phyloP scores from a whole-genome alignment of 2,888 invertebrate species.

The Ceratothoa steindachneri region DNA sequence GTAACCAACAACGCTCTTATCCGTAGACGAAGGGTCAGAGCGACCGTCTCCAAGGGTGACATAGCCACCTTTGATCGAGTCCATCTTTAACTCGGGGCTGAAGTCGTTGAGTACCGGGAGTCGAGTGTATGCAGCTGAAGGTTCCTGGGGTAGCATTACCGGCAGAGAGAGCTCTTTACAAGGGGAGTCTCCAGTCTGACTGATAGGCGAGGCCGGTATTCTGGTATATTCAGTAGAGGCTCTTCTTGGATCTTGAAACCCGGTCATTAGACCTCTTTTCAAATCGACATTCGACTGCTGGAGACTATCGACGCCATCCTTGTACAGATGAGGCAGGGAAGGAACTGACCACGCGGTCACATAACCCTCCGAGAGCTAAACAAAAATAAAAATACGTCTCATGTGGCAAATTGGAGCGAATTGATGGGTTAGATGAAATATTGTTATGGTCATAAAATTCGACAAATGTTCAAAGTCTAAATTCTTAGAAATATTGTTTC shows the following conservation, averaged over 20 bases:
- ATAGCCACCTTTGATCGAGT: constrained; percentile 19
- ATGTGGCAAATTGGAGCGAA: no score
- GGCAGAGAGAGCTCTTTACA: background rate
- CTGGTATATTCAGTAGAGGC: constrained; percentile 38
- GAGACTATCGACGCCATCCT: background rate
- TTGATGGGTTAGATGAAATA: no score
- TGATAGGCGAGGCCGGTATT: constrained; percentile 27
- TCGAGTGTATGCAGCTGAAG: background rate
- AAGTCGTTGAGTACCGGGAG: background rate
- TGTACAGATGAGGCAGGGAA: constrained; percentile 5
- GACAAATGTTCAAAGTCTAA: no score
- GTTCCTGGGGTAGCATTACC: background rate
- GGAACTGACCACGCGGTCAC: constrained; percentile 26
- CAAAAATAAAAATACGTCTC: background rate
- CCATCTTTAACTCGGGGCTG: constrained; percentile 1
- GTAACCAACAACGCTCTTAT: constrained; percentile 19
- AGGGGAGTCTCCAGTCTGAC: background rate
- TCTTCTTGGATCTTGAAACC: constrained; percentile 22
- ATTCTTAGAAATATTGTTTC: no score
- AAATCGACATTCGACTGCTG: constrained; percentile 25
- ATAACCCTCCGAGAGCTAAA: constrained; percentile 20
- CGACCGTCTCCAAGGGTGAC: constrained; percentile 34
- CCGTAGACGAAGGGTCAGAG: background rate
- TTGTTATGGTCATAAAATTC: no score
- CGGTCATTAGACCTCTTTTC: constrained; percentile 6